These are phyloP conservation scores for Crocallis elinguaria DNA, from an alignment of 2,888 invertebrate genomes.

Conservation along the genomic window DNA sequence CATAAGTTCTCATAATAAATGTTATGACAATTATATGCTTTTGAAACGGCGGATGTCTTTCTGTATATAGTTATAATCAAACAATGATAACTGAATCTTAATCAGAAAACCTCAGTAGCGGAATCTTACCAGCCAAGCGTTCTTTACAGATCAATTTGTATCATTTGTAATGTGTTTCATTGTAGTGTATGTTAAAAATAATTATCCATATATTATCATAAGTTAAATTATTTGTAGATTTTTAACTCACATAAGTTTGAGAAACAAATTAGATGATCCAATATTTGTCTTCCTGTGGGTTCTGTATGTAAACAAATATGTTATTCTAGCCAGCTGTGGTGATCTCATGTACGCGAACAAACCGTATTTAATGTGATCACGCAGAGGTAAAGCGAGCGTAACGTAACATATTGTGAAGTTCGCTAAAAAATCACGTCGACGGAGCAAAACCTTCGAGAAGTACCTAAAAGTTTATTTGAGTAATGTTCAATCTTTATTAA, in stretches of 20 bases:
- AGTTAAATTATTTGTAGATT: no score
- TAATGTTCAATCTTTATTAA: background rate
- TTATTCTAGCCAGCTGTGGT: slow-evolving; percentile 72
- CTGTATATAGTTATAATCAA: no score
- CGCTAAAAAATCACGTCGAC: slow-evolving; percentile 73
- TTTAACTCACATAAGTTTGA: slow-evolving; percentile 75
- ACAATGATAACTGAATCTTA: no score
- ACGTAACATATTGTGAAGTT: slow-evolving; percentile 71
- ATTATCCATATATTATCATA: no score
- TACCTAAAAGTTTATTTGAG: slow-evolving; percentile 60
- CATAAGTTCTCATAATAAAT: no score
- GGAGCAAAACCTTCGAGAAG: slow-evolving; percentile 65
- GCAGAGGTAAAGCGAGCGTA: slow-evolving; percentile 55
- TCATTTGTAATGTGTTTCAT: no score
- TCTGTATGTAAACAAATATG: slow-evolving; percentile 74
- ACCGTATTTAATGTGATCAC: slow-evolving; percentile 44
- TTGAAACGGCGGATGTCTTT: no score
- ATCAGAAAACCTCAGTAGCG: no score
- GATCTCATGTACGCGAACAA: slow-evolving; percentile 70
- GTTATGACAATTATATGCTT: no score
- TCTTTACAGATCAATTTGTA: no score
- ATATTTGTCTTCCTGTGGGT: slow-evolving; percentile 70
- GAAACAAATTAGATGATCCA: slow-evolving; percentile 70
- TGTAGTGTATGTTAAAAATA: no score
- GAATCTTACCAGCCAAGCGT: no score